A percentile compares a stretch with the other conserved stretches of the same genome.
Evolutionary conservation across 2,888 invertebrate species (phyloP).

Genomic region (Cosmopolites sordidus): DNA sequence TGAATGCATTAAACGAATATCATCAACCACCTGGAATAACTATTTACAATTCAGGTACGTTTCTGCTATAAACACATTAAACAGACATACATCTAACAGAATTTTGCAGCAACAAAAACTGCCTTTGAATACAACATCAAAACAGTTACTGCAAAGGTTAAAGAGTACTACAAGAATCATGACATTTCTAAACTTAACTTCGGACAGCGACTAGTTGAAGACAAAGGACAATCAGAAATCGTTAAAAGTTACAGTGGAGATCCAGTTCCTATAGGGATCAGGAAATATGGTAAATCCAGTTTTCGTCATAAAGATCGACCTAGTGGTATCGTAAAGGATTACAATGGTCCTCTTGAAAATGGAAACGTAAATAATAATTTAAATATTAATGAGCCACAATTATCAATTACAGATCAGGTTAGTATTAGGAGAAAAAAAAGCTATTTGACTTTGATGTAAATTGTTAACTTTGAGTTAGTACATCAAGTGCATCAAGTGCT

Average conservation of each 20-base stretch:
- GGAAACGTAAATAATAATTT: background rate
- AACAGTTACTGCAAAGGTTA: constrained; percentile 37
- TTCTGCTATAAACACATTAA: too few relatives aligned
- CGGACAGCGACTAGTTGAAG: background rate
- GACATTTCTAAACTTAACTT: constrained; percentile 30
- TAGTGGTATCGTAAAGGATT: constrained; percentile 39
- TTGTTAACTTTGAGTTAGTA: too few relatives aligned
- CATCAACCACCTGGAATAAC: constrained; percentile 66
- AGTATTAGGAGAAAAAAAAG: too few relatives aligned
- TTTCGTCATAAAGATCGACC: constrained; percentile 44
- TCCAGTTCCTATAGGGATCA: constrained; percentile 33
- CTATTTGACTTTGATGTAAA: too few relatives aligned
- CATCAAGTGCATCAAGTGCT: too few relatives aligned
- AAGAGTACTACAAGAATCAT: constrained; percentile 40
- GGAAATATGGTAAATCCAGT: constrained; percentile 39
- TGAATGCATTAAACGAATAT: constrained; percentile 63
- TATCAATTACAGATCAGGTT: constrained; percentile 13
- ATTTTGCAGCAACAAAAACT: constrained; percentile 8
- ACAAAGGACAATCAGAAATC: constrained; percentile 35
- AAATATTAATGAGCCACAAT: constrained; percentile 7
- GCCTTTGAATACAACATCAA: constrained; percentile 40
- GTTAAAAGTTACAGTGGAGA: constrained; percentile 35
- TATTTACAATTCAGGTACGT: constrained; percentile 70
- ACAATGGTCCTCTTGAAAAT: constrained; percentile 21
- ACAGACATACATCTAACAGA: too few relatives aligned